phyloP scores from a whole-genome alignment of 1,140 invertebrate species.

The Drosophila cardini region DNA sequence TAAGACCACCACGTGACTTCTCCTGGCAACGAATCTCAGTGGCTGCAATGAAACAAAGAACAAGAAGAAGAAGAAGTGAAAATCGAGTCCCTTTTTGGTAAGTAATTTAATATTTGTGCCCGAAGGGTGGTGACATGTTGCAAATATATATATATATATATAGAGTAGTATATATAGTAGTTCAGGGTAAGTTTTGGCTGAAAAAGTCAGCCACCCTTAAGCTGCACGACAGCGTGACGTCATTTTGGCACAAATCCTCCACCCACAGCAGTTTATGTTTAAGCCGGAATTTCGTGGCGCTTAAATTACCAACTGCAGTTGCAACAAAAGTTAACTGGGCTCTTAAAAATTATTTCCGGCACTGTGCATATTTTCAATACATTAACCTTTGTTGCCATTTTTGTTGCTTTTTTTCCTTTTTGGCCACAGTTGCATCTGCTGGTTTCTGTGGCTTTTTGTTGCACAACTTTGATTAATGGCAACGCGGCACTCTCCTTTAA shows the following conservation, averaged over 20 bases:
- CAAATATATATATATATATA: background rate
- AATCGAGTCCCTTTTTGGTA: conserved; percentile 6
- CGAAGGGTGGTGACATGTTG: conserved; percentile 10
- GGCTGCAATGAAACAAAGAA: conserved; percentile 86
- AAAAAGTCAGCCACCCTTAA: conserved; percentile 24
- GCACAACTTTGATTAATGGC: conserved; percentile 56
- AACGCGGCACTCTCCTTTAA: conserved; percentile 15
- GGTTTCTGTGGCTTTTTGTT: conserved; percentile 42
- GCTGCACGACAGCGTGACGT: conserved; percentile 34
- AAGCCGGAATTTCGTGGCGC: background rate
- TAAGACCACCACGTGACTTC: conserved; percentile 94
- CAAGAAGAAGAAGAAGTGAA: background rate
- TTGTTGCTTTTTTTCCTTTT: background rate
- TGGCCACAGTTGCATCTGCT: conserved; percentile 12
- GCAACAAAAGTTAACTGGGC: background rate
- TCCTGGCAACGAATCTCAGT: conserved; percentile 95
- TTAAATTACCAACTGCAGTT: conserved; percentile 4
- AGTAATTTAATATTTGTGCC: conserved; percentile 64
- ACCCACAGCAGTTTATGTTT: background rate
- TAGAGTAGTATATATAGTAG: conserved; percentile 8
- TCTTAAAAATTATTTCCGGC: conserved; percentile 19
- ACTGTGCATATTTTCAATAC: conserved; percentile 38
- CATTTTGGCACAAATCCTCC: conserved; percentile 13
- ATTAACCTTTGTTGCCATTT: conserved; percentile 48
- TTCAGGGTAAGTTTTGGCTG: conserved; percentile 17